phyloP scores from a whole-genome alignment of 92 coral and sea anemone genomes.

The Galaxea fascicularis region DNA sequence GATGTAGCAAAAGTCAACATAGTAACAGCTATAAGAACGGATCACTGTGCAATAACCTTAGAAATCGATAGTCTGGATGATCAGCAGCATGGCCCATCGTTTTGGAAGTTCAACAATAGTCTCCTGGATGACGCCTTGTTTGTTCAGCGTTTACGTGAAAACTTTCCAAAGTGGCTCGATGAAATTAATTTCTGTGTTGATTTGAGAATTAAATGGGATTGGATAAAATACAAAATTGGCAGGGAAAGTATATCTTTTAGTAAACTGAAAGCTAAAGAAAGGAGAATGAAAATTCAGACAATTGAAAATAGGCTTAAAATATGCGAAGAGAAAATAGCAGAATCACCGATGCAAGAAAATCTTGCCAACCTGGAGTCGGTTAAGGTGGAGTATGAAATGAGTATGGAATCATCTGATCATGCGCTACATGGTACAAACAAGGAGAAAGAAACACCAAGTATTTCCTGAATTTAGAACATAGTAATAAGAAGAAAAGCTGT shows the following conservation, averaged over 20 bases:
- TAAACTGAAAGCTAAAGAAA: constrained; percentile 24
- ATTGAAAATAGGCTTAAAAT: constrained; percentile 4
- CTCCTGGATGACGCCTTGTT: background rate
- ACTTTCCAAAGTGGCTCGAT: constrained; percentile 11
- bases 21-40: constrained; percentile 4
- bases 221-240: constrained; percentile 2
- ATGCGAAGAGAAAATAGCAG: background rate
- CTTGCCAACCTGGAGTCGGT: too few relatives aligned
- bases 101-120: too few relatives aligned
- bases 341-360: too few relatives aligned
- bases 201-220: constrained; percentile 11
- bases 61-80: constrained; percentile 16
- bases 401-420: background rate
- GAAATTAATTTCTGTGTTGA: constrained; percentile 11
- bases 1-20: background rate
- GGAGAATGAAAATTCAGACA: constrained; percentile 13
- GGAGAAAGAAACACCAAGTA: too few relatives aligned
- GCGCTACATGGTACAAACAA: background rate
- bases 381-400: too few relatives aligned
- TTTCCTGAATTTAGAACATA: too few relatives aligned
- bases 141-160: background rate
- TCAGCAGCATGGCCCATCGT: constrained; percentile 25
- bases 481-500: constrained; percentile 1
- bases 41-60: constrained; percentile 2
- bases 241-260: background rate